Evolutionary conservation across 2,888 invertebrate species (phyloP), one percentile per base, ranked within the genome.

Genomic region (Dasysyrphus tricinctus): DNA sequence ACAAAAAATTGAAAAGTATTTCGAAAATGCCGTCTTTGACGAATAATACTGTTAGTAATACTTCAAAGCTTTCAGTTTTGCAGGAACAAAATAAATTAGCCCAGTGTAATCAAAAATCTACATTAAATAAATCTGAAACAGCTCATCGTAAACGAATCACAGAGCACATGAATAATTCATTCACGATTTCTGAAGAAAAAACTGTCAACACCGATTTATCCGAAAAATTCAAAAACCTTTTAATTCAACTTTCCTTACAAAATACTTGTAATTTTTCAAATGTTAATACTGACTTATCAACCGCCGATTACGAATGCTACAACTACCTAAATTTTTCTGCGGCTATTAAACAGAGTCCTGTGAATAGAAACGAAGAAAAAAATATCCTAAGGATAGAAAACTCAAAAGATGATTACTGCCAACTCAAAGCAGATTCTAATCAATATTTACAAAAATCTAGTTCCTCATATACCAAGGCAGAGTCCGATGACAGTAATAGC

Each of bases 121-220:
- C 67, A 47, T 42, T 39, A 1, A 42, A 24, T 9, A 87, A 76
- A 75, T 37, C 67, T 9, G 83, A 83, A 5, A 42, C 47, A 9
- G 57, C 11, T 54, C 76, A 76, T 24, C 72, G 67, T 11, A 87
- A 87, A 39, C 67, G 73, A n/a, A 69, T 73, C 7, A 69, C 75
- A 24, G 79, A 76, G 1, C 75, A 72, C 9, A 61, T 47, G 6
- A 73, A 83, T 37, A 79, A 63, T 42, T 65, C 79, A 9, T 74
- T 78, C 34, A 77, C 83, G 0, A 83, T 87, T 59, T 83, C 83
- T 4, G 79, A 87, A 59, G 87, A 87, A 24, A 76, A 76, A 56
- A 73, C 29, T n/a, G 24, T 56, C n/a, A 56, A 47, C 56, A 42
- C 34, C 14, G 76, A 83, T 42, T 44, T 82, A 34, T 34, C 67